Conservation (phyloP, 2,888 invertebrate species). For the Nomada goodeniana region DNA sequence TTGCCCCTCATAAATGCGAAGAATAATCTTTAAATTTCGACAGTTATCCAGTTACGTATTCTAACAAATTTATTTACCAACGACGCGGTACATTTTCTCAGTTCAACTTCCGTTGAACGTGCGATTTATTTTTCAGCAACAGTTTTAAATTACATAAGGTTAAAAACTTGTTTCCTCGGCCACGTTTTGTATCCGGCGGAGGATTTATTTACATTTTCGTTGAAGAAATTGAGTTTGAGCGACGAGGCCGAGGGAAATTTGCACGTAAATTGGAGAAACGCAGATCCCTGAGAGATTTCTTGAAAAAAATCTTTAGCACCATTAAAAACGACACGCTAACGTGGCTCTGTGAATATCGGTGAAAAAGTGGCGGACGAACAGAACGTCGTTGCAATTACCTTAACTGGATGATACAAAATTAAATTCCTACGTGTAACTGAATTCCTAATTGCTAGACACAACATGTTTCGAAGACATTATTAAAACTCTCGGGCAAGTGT, state of each 20-base stretch:
- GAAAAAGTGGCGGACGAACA: background rate
- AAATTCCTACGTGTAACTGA: background rate
- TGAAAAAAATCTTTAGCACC: conserved; percentile 13
- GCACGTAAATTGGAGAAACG: conserved; percentile 21
- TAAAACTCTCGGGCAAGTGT: too few species aligned
- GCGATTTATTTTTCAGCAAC: too few species aligned
- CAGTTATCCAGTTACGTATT: too few species aligned
- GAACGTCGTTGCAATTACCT: conserved; percentile 19
- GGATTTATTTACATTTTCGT: background rate
- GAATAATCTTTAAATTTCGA: too few species aligned
- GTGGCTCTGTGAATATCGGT: background rate
- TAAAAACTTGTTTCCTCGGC: too few species aligned
- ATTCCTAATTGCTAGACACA: background rate
- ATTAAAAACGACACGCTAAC: conserved; percentile 7
- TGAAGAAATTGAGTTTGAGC: background rate
- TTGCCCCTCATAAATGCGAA: too few species aligned
- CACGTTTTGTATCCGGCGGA: background rate
- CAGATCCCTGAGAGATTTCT: background rate
- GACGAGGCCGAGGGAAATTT: conserved; percentile 7
- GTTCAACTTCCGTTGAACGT: too few species aligned
- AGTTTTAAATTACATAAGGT: too few species aligned
- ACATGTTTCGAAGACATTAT: background rate
- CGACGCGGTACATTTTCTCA: too few species aligned
- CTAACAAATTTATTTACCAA: too few species aligned
- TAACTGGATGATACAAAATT: background rate